Evolutionary conservation across 2,797 vertebrate genomes (phyloP).

Genomic region (Pitangus sulphuratus): DNA sequence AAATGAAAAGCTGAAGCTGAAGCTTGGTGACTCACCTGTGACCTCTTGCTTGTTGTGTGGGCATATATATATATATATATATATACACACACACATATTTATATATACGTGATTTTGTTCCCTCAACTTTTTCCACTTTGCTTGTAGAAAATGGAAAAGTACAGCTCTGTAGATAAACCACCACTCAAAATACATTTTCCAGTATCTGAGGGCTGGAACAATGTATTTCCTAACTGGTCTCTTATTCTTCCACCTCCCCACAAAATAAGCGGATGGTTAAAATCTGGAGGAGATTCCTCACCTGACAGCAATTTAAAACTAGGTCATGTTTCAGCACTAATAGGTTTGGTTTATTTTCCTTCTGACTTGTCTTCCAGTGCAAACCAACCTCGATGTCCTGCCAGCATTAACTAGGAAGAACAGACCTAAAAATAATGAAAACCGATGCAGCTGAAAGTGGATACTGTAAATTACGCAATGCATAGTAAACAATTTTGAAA

Average conservation of each 20-base stretch:
- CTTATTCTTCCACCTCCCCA: not conserved
- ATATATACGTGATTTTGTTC: not conserved
- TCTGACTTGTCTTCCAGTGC: conserved; percentile 49
- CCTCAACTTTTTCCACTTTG: not conserved
- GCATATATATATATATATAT: accelerated
- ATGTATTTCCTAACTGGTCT: not conserved
- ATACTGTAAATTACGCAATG: not conserved
- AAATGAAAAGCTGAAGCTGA: not conserved
- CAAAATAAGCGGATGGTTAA: not conserved
- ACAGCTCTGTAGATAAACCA: not conserved
- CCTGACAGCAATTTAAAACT: conserved; percentile 62
- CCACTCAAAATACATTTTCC: not conserved
- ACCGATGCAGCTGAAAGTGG: not conserved
- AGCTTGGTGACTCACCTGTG: not conserved
- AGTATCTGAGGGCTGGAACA: not conserved
- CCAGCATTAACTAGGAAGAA: conserved; percentile 44
- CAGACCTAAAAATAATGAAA: conserved; percentile 32
- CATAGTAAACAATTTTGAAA: conserved; percentile 3
- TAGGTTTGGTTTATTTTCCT: conserved; percentile 39
- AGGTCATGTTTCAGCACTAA: conserved; percentile 54
- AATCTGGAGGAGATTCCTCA: conserved; percentile 55
- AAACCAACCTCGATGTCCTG: conserved; percentile 49
- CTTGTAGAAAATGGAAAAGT: not conserved
- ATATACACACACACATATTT: no score
- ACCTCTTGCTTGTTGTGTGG: not conserved